phyloP scores from a whole-genome alignment of 2,888 invertebrate species.

The Drosophila paramelanica region DNA sequence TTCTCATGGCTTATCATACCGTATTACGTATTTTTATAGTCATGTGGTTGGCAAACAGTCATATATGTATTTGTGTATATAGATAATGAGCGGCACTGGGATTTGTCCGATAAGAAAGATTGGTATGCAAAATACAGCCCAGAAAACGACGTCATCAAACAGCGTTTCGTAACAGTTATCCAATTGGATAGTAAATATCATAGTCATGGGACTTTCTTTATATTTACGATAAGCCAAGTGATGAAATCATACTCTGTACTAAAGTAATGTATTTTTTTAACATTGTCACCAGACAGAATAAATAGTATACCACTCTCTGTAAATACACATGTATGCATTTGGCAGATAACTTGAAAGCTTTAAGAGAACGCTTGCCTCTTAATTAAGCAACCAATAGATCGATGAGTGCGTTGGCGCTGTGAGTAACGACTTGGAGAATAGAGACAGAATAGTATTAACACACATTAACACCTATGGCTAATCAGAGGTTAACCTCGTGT shows the following conservation, averaged over 20 bases:
- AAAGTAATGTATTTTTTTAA: slow-evolving; percentile 4
- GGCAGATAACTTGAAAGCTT: neutral
- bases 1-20: slow-evolving; percentile 50
- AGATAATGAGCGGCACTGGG: slow-evolving; percentile 9
- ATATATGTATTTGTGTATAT: neutral
- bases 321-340: neutral
- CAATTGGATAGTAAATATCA: slow-evolving; percentile 27
- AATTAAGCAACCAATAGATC: neutral
- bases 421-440: slow-evolving; percentile 4
- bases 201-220: slow-evolving; percentile 25
- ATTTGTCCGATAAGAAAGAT: slow-evolving; percentile 24
- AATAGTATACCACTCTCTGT: neutral
- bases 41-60: slow-evolving; percentile 51
- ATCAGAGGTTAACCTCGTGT: neutral
- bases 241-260: slow-evolving; percentile 32
- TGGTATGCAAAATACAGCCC: slow-evolving; percentile 3
- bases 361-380: neutral
- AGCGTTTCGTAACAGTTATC: slow-evolving; percentile 26
- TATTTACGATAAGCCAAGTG: neutral
- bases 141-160: slow-evolving; percentile 47
- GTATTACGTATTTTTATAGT: slow-evolving; percentile 49
- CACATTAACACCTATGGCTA: slow-evolving; percentile 7
- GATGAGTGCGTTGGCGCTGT: neutral
- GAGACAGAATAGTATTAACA: neutral
- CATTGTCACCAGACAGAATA: slow-evolving; percentile 7